phyloP scores from a whole-genome alignment of 1,140 invertebrate species.

The Frieseomelitta varia region DNA sequence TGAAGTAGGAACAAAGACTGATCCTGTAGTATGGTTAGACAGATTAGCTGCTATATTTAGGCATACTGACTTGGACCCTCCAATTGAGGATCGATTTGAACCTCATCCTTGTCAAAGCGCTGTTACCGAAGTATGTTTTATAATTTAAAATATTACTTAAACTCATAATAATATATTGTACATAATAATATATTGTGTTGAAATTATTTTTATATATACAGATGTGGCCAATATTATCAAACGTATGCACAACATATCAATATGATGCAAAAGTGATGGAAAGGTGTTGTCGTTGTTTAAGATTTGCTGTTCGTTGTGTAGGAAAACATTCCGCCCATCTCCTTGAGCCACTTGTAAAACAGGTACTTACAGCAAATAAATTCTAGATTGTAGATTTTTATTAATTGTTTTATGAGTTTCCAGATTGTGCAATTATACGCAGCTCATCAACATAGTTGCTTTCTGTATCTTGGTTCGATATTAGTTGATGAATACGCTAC shows the following conservation, averaged over 20 bases:
- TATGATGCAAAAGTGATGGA: constrained; percentile 94
- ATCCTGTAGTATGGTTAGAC: constrained; percentile 97
- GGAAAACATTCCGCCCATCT: constrained; percentile 90
- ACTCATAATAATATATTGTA: neutral
- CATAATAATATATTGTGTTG: too few relatives aligned
- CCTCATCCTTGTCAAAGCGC: constrained; percentile 92
- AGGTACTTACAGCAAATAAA: constrained; percentile 80
- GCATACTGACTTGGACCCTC: constrained; percentile 85
- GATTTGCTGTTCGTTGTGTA: constrained; percentile 94
- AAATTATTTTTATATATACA: constrained; percentile 36
- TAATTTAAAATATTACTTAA: neutral
- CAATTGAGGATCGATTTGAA: constrained; percentile 83
- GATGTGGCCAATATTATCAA: constrained; percentile 93
- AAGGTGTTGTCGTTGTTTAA: constrained; percentile 93
- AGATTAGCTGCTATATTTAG: constrained; percentile 94
- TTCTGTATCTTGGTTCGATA: constrained; percentile 97
- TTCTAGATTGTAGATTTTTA: neutral
- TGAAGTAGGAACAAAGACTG: constrained; percentile 83
- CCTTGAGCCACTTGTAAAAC: constrained; percentile 90
- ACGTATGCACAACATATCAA: constrained; percentile 90
- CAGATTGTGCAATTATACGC: constrained; percentile 94
- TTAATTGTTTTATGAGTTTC: constrained; percentile 41
- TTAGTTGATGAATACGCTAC: constrained; percentile 96
- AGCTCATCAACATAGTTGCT: constrained; percentile 94
- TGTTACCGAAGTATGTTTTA: constrained; percentile 86